These are phyloP conservation scores for Ciconia maguari DNA, from an alignment of 2,113 vertebrate species.

Conservation along the genomic window DNA sequence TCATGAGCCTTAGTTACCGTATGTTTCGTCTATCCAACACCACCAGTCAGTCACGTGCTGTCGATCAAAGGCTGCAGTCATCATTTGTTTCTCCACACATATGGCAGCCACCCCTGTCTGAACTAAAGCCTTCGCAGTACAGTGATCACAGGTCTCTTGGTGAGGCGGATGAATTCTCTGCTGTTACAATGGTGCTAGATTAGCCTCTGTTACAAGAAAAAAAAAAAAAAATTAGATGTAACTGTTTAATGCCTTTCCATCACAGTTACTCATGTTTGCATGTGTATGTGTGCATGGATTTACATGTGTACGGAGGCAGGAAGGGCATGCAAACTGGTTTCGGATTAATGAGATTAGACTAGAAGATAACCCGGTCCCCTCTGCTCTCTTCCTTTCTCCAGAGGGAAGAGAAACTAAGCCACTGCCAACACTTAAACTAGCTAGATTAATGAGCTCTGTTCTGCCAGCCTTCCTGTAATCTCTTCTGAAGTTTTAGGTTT, in stretches of 20 bases:
- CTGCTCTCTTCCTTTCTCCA: neutral
- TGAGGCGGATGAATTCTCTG: neutral
- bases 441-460: conserved; percentile 29
- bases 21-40: neutral
- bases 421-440: neutral
- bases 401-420: neutral
- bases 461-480: neutral
- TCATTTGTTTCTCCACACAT: neutral
- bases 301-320: fast-evolving
- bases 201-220: neutral
- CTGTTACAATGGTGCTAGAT: neutral
- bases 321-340: neutral
- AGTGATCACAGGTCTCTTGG: neutral
- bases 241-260: neutral
- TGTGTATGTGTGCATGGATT: neutral
- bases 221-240: neutral
- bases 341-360: neutral
- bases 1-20: neutral
- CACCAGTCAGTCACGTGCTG: neutral
- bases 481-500: conserved; percentile 19
- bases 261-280: neutral
- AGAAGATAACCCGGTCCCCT: neutral
- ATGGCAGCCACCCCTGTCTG: neutral
- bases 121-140: neutral
- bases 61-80: neutral